These are phyloP conservation scores for Thymelicus acteon DNA, from an alignment of 2,888 invertebrate species.

Conservation along the genomic window DNA sequence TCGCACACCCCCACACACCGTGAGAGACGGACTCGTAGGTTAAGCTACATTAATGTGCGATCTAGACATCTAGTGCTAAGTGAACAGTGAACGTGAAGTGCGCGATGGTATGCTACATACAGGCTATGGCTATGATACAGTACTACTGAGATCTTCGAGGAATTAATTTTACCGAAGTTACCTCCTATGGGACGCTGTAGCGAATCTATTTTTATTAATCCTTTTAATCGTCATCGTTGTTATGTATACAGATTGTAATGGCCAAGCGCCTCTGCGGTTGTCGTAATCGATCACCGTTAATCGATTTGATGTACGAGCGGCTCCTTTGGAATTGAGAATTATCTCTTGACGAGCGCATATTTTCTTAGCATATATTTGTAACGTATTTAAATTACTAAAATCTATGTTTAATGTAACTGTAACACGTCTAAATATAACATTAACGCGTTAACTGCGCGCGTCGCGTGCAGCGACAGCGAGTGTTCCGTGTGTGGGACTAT, in stretches of 20 bases:
- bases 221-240: slow-evolving; percentile 20
- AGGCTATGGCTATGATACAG: slow-evolving; percentile 49
- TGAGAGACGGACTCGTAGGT: slow-evolving; percentile 26
- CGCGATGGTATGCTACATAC: no score
- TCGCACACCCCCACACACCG: slow-evolving; percentile 21
- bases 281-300: background rate
- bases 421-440: slow-evolving; percentile 26
- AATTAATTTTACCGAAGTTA: slow-evolving; percentile 67
- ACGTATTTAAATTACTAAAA: slow-evolving; percentile 56
- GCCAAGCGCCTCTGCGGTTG: slow-evolving; percentile 1
- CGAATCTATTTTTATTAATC: slow-evolving; percentile 26
- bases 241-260: slow-evolving; percentile 19
- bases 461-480: background rate
- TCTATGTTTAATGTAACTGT: slow-evolving; percentile 41
- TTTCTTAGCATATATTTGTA: slow-evolving; percentile 71
- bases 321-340: slow-evolving; percentile 73
- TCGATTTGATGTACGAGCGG: slow-evolving; percentile 25
- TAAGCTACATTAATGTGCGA: slow-evolving; percentile 14
- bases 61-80: slow-evolving; percentile 27
- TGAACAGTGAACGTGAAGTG: slow-evolving; percentile 2
- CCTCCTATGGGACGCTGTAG: slow-evolving; percentile 50
- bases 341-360: slow-evolving; percentile 69
- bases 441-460: slow-evolving; percentile 1
- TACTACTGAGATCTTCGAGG: slow-evolving; percentile 61
- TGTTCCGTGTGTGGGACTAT: background rate